Percentiles rank a stretch among this genome's conserved stretches.
phyloP scores from a whole-genome alignment of 2,888 invertebrate genomes.

The Sturmia bella region DNA sequence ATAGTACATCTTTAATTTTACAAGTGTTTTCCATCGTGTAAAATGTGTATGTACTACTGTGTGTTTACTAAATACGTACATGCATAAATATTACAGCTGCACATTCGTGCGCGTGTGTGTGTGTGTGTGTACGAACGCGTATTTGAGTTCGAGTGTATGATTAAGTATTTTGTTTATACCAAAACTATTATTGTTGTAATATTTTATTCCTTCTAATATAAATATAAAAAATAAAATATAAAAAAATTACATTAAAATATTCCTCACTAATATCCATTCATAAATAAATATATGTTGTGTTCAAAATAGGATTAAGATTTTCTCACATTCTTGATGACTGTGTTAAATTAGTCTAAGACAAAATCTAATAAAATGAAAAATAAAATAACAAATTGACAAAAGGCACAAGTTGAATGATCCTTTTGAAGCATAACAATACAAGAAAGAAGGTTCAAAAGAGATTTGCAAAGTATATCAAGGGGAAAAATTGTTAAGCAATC shows the following conservation, averaged over 20 bases:
- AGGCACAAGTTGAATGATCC: conserved; percentile 56
- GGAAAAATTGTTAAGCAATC: background rate
- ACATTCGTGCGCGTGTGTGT: conserved; percentile 13
- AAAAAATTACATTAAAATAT: background rate
- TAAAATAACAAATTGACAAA: background rate
- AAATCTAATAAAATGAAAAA: conserved; percentile 7
- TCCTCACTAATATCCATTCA: background rate
- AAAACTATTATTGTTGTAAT: conserved; percentile 18
- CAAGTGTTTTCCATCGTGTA: conserved; percentile 27
- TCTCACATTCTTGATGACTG: background rate
- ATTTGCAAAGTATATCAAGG: too few relatives aligned
- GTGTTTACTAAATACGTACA: conserved; percentile 16
- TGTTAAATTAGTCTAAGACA: conserved; percentile 11
- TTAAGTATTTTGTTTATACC: conserved; percentile 35
- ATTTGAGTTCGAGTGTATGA: conserved; percentile 22
- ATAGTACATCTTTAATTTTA: conserved; percentile 11
- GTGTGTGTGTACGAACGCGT: too few relatives aligned
- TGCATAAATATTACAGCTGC: conserved; percentile 11
- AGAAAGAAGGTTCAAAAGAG: background rate
- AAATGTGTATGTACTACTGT: conserved; percentile 16
- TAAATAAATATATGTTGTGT: background rate
- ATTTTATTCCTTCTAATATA: conserved; percentile 41
- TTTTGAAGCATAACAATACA: conserved; percentile 20
- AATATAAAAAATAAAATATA: conserved; percentile 47
- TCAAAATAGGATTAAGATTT: conserved; percentile 8